Base-by-base conservation (phyloP, 2,113 vertebrate species). In the Echinops telfairi region DNA sequence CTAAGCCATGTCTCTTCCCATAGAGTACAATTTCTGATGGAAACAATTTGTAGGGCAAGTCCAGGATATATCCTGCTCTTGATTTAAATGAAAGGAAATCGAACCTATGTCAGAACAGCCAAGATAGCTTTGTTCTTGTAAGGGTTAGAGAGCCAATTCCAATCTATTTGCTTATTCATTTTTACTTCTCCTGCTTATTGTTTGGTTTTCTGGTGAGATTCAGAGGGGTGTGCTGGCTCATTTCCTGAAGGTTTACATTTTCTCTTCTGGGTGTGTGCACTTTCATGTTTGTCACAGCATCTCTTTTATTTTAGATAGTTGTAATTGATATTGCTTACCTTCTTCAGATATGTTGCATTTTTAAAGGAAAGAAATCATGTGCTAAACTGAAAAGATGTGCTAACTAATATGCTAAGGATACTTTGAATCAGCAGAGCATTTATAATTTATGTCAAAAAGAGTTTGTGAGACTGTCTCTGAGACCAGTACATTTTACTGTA, bases 301-400 rank as follows among this genome's bases (percentile, higher is more conserved):
- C 43, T 82, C 75, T 94, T 94, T 96, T 95, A 73, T 93, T 92
- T 95, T 88, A 78, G 53, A 64, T 77, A 88, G 81, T 83, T 77
- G 92, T n/a, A 81, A 91, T 94, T 81, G 80, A 57, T 92, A 92
- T 77, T 92, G 92, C 12, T 29, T 64, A n/a, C 27, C 88, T 58
- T 94, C 64, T 93, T 96, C 90, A 93, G 92, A 96, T 91, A 76
- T 91, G 81, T 68, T 96, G 60, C 76, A 96, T 95, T 95, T 95
- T 93, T 94, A 95, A 97, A 95, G 77, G 53, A 82, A 92, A 96
- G 93, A 95, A 94, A 90, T 90, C 85, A 15, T 58, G 60, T 76
- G 3, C 40, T 95, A 90, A 95, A 94, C 47, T 53, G 10, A 95
- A 94, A 90, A 88, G 85, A 15, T 58, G 60, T 80, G 3, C 40